Evolutionary conservation across 1,140 invertebrate species (phyloP).

Genomic region (Macrobrachium nipponense): DNA sequence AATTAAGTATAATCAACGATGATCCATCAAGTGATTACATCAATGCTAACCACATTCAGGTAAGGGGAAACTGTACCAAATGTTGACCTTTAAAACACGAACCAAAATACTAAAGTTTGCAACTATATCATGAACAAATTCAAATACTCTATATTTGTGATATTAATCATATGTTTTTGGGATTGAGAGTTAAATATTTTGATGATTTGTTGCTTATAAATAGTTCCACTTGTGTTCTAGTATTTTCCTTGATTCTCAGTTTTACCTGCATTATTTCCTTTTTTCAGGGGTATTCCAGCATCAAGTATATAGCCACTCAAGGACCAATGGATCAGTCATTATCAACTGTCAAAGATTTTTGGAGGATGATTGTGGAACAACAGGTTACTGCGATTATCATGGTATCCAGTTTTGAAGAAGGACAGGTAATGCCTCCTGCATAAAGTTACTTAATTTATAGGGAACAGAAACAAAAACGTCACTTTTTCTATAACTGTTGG

Average conservation of each 20-base stretch:
- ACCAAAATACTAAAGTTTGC: neutral
- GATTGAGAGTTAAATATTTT: too few species aligned
- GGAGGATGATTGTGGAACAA: conserved; percentile 47
- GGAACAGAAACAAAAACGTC: neutral
- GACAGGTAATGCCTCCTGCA: conserved; percentile 18
- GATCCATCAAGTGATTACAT: conserved; percentile 39
- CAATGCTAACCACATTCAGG: conserved; percentile 46
- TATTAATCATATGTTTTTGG: too few species aligned
- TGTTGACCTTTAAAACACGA: neutral
- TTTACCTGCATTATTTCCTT: neutral
- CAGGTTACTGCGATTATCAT: conserved; percentile 32
- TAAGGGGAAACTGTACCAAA: neutral
- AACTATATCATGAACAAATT: neutral
- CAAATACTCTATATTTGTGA: too few species aligned
- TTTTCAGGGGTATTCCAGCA: conserved; percentile 17
- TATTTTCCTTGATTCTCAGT: neutral
- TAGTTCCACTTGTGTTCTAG: too few species aligned
- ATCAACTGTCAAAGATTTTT: conserved; percentile 42
- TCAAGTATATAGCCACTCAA: conserved; percentile 50
- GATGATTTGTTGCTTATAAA: too few species aligned
- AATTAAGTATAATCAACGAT: neutral
- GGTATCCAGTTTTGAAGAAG: conserved; percentile 39
- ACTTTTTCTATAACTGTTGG: too few species aligned
- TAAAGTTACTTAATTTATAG: neutral
- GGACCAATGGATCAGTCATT: conserved; percentile 27